Evolutionary conservation across 1,140 invertebrate species (phyloP), one percentile per base, ranked within the genome.

Genomic region (Listronotus bonariensis): DNA sequence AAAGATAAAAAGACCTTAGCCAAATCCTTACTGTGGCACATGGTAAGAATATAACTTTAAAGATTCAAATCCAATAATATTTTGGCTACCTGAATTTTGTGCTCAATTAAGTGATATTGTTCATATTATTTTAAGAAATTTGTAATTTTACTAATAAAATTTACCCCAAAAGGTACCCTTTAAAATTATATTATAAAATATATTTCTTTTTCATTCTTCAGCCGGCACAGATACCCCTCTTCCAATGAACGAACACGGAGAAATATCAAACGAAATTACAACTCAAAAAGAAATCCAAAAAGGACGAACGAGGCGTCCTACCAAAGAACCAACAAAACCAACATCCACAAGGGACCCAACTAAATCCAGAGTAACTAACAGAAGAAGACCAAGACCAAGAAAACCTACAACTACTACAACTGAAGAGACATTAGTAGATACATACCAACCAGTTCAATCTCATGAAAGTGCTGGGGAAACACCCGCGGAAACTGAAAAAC

Each of bases 211-310:
- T 9, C 9, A 34, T 36, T 12, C 1, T 31, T n/a, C 31, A 64
- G 48, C 11, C 36, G 17, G n/a, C 11, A 70, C 61, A 11, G 52
- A 65, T 20, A 62, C 20, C 41, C 57, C 51, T 26, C 12, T 59
- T 10, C 15, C 54, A 3, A 41, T 51, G 26, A 56, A 66, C 12
- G 54, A 64, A 52, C 66, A 65, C 8, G 53, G 48, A 2, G 72
- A 71, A 52, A 65, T 71, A 51, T 69, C 71, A 9, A 72, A 75
- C 49, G 73, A 74, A 55, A 71, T 75, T 18, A 70, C 74, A 6
- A 72, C 69, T 10, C 41, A 66, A 42, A 64, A 61, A 36, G 54
- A 31, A 63, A 31, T 57, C 11, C 38, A 65, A 61, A 49, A 68
- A 54, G 51, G 15, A 7, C 17, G 26, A 8, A 52, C 56, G 11